Base-by-base conservation (phyloP, 2,797 vertebrate species). In the Cyclopterus lumpus region DNA sequence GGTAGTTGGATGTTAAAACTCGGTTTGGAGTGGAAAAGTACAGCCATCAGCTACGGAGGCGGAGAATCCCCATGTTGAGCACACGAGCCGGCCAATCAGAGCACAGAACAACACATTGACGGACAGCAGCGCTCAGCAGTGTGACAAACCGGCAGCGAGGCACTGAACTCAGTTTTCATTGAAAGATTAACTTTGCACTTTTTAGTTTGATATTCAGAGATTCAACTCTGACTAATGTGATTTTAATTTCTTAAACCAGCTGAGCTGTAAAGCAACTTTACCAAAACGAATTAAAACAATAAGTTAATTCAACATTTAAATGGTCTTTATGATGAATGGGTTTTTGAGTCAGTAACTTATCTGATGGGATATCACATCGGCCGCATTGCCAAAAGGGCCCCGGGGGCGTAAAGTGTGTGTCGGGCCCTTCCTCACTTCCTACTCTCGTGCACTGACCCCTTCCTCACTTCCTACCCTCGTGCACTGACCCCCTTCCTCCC, bases 21-120 rank as follows among this genome's bases (percentile, higher is more conserved):
- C 44, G 83, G 74, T 80, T 79, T 80, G 80, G 83, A 91, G 85
- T 90, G 91, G 91, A 92, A 92, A 91, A 90, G 89, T 92, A 91
- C 91, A 88, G 80, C 75, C 3, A 40, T 72, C 40, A 12, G 24
- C 73, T 82, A 65, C 0, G 15, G 62, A 46, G 83, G 90, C 24
- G 83, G 86, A 61, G 81, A 51, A 77, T 63, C 75, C 69, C 9
- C 44, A n/a, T 57, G 63, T 73, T 66, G 71, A 70, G 49, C 66
- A 36, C 71, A 72, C 34, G 66, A 48, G 44, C 10, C 40, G 16
- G 30, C 88, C 88, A 88, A 92, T 89, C 74, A 66, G 72, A 49
- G 12, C 11, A 2, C 73, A 75, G 84, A 84, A 81, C 81, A 91
- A 88, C 85, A 88, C 62, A 69, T 0, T 54, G 84, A 84, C 44